Conservation (phyloP, 2,888 invertebrate species). For the Melanostoma scalare region DNA sequence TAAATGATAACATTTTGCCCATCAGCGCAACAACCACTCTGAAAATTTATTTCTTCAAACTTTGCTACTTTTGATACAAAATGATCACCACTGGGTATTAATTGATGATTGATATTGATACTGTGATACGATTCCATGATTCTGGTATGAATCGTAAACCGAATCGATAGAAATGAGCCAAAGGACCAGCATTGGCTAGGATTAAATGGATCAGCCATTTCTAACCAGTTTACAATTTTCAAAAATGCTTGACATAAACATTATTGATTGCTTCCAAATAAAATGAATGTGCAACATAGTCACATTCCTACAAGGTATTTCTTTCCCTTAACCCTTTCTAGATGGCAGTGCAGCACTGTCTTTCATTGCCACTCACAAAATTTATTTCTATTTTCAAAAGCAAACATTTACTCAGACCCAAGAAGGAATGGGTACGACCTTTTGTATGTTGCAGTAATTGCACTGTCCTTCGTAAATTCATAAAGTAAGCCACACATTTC, state of each 20-base stretch:
- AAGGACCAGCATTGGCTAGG: no score
- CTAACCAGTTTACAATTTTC: no score
- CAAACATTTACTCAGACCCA: constrained; percentile 24
- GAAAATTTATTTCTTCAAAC: no score
- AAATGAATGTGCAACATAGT: constrained; percentile 6
- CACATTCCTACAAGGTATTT: constrained; percentile 11
- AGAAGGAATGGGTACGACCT: neutral
- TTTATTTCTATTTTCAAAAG: constrained; percentile 26
- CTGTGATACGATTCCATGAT: no score
- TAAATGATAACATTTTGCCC: no score
- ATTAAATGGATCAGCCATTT: no score
- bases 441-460: constrained; percentile 27
- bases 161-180: neutral
- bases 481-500: constrained; percentile 8
- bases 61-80: no score
- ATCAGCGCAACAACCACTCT: no score
- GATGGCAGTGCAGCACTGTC: constrained; percentile 25
- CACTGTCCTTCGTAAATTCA: constrained; percentile 29
- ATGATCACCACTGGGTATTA: no score
- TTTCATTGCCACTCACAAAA: constrained; percentile 27
- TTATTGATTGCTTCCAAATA: no score
- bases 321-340: constrained; percentile 18
- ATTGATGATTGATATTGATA: no score
- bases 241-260: no score
- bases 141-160: neutral